Conservation (phyloP, 2,113 vertebrate genomes). For the Leiothrix lutea region DNA sequence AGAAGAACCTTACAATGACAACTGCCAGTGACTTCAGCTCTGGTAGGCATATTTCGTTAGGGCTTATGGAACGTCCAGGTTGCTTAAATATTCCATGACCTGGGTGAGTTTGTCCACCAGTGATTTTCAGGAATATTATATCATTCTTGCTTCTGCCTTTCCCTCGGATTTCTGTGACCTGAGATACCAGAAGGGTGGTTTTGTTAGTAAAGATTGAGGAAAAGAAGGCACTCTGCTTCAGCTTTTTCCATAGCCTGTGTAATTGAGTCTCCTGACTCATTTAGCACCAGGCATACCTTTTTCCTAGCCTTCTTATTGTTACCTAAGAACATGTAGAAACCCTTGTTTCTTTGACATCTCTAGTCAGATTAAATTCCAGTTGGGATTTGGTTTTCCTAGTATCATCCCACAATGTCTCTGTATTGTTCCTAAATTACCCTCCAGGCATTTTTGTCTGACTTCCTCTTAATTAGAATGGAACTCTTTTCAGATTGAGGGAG, state of each 20-base stretch:
- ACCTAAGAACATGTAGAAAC: neutral
- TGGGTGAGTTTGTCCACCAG: no score
- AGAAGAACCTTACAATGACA: neutral
- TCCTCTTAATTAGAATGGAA: neutral
- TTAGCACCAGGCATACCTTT: neutral
- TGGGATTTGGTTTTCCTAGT: neutral
- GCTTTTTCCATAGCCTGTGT: neutral
- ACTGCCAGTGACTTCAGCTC: neutral
- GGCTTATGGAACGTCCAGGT: neutral
- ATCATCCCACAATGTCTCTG: neutral
- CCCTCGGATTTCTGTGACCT: neutral
- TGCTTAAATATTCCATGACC: neutral
- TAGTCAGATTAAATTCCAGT: neutral
- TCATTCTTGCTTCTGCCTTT: neutral
- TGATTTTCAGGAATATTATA: neutral
- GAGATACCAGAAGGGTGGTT: neutral
- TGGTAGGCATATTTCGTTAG: accelerated
- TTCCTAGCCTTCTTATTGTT: neutral
- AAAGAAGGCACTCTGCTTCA: neutral
- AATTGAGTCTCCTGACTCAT: neutral
- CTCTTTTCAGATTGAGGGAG: neutral
- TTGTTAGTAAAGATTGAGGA: neutral
- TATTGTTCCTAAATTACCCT: neutral
- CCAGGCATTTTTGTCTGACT: neutral
- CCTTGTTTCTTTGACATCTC: neutral